These are phyloP conservation scores for Thymallus thymallus DNA, from an alignment of 2,113 vertebrate species.

Conservation along the genomic window DNA sequence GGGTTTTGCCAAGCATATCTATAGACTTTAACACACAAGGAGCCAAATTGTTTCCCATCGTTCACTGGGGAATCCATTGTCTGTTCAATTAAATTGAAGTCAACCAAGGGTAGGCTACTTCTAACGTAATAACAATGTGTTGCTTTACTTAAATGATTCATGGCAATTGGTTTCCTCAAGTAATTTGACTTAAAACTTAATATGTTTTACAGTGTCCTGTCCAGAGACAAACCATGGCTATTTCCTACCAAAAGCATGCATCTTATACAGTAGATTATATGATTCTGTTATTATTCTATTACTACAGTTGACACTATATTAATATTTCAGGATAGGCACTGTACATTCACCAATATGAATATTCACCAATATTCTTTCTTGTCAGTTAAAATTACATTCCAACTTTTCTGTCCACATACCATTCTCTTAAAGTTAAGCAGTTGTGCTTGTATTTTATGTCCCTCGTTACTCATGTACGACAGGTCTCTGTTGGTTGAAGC, in stretches of 20 bases:
- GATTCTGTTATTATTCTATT: no score
- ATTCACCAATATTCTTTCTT: no score
- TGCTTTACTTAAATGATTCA: no score
- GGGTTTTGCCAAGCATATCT: slow-evolving; percentile 43
- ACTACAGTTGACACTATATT: no score
- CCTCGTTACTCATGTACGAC: neutral
- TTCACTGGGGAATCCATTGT: slow-evolving; percentile 35
- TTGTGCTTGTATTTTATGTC: neutral
- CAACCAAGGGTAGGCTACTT: slow-evolving; percentile 32
- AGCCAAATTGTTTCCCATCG: slow-evolving; percentile 45
- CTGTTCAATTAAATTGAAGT: slow-evolving; percentile 29
- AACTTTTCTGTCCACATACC: neutral
- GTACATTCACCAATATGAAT: neutral
- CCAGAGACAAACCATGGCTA: no score
- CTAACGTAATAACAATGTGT: slow-evolving; percentile 6
- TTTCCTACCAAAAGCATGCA: no score
- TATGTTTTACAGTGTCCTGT: no score
- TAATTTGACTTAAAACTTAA: no score
- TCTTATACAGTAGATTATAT: no score
- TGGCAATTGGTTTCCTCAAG: no score
- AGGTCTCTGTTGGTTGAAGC: neutral
- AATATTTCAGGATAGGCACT: no score
- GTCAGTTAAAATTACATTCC: no score
- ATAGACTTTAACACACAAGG: slow-evolving; percentile 11
- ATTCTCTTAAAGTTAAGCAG: slow-evolving; percentile 1